phyloP scores from a whole-genome alignment of 2,797 vertebrate species.

The Trachops cirrhosus region DNA sequence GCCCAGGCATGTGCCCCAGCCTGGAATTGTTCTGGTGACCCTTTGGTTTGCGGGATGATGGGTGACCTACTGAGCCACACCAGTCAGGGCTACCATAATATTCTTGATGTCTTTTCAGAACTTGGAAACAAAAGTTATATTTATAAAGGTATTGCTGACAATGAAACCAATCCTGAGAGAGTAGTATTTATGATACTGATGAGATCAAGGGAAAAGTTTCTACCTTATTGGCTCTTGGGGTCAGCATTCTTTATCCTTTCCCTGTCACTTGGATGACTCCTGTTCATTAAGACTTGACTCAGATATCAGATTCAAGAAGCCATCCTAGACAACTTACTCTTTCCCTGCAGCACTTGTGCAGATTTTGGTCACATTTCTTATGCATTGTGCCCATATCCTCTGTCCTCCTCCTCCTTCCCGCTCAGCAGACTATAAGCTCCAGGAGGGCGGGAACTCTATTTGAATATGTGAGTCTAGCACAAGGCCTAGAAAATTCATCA shows the following conservation, averaged over 20 bases:
- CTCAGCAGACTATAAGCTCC: neutral
- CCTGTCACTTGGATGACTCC: neutral
- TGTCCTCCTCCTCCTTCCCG: neutral
- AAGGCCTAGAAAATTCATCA: neutral
- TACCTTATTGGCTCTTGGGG: neutral
- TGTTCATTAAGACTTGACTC: neutral
- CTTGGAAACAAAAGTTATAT: conserved; percentile 46
- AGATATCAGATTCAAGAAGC: neutral
- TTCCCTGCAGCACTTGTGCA: neutral
- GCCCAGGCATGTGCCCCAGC: neutral
- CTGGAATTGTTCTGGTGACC: neutral
- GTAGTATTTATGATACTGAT: neutral
- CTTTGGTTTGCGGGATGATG: neutral
- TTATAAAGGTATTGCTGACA: conserved; percentile 23
- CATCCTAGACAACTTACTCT: neutral
- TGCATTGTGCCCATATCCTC: neutral
- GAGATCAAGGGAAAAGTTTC: neutral
- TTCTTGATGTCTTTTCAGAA: conserved; percentile 18
- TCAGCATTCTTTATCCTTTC: neutral
- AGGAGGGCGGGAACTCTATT: neutral
- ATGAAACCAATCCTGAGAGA: neutral
- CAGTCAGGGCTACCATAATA: neutral
- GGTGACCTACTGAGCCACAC: neutral
- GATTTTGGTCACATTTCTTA: neutral
- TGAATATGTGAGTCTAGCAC: neutral